Base-by-base conservation (phyloP, 2,113 vertebrate species). In the Aramus guarauna region DNA sequence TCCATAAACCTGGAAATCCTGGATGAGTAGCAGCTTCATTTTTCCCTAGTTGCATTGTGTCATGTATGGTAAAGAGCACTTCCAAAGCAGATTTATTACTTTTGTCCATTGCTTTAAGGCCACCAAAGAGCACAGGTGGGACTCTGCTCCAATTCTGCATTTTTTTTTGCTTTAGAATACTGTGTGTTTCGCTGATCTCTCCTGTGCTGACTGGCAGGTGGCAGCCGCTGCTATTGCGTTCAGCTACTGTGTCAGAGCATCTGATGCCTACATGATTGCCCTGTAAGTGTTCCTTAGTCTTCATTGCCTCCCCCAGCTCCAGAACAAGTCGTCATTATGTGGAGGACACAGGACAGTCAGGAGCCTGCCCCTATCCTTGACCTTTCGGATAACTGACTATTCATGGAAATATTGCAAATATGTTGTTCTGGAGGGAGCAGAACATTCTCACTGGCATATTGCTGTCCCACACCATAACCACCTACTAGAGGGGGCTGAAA, bases 1-100 rank as follows among this genome's bases (percentile, higher is more conserved):
- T 32, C 86, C 29, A 36, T 91, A 88, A 96, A 84, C 77, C 32
- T 62, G 55, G 74, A 85, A 93, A 86, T 73, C 47, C 37, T 77
- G 86, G 41, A 39, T 34, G 58, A 66, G 48, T 13, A 29, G 75
- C 77, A 94, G 66, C 84, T 29, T 62, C 27, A 34, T 68, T 82
- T 60, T 73, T 27, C 75, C 34, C 20, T 20, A 39, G 15, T 39
- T 8, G 2, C 15, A 5, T 27, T 24, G 75, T 48, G 43, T 76
- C 43, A 58, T 26, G 11, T 5, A 12, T 34, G 45, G 48, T 68
- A 86, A 87, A 63, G 20, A 88, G 45, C 12, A 24, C 53, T 20
- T 59, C 34, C 37, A 34, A 53, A 59, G 45, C 34, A 45, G 47
- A 48, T 69, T 55, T 52, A 41, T 34, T 58, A 16, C 26, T 12